Evolutionary conservation across 1,140 invertebrate species (phyloP).

Genomic region (Bombus turneri): DNA sequence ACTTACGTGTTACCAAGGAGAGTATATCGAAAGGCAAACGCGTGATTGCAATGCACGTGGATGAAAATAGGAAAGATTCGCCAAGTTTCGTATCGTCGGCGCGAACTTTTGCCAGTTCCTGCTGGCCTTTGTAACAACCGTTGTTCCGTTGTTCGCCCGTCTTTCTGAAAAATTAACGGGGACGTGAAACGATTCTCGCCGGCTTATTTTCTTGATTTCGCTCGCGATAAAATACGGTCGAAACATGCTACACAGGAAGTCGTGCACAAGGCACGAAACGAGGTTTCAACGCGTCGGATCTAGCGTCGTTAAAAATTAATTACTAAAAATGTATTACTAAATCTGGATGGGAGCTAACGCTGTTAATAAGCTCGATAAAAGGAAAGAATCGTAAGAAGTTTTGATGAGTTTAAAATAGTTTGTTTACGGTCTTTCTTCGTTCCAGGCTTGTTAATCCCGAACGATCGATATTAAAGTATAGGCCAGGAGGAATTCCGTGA

Average conservation of each 20-base stretch:
- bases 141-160: background rate
- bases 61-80: constrained; percentile 13
- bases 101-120: constrained; percentile 29
- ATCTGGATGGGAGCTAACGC: background rate
- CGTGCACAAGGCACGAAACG: background rate
- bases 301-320: background rate
- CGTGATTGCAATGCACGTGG: background rate
- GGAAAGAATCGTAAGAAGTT: too few relatives aligned
- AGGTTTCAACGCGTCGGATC: background rate
- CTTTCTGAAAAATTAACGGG: constrained; percentile 45
- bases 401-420: too few relatives aligned
- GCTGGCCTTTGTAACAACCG: constrained; percentile 34
- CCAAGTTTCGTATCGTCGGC: constrained; percentile 4
- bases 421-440: too few relatives aligned
- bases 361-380: background rate
- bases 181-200: background rate
- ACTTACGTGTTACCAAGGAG: background rate
- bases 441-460: background rate
- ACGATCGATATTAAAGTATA: constrained; percentile 28
- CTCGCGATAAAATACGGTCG: background rate
- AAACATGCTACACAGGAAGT: background rate
- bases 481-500: background rate
- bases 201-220: background rate
- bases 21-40: background rate
- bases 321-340: background rate